Evolutionary conservation across 64 coral and sea anemone genomes (phyloP).

Genomic region (Montipora sp.): DNA sequence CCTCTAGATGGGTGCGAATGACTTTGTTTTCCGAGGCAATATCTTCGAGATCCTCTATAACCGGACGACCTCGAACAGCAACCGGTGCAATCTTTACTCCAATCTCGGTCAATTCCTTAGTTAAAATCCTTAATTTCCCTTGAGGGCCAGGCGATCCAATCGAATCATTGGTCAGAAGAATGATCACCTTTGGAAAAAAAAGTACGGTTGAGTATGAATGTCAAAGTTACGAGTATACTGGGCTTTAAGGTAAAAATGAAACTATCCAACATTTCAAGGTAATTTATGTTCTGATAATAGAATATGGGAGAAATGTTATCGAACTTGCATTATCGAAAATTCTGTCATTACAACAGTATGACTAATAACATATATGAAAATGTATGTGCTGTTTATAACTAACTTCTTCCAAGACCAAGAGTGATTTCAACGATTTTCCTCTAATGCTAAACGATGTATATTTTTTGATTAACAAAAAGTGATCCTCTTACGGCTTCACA

Average conservation of each 20-base stretch:
- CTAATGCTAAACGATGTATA: too few relatives aligned
- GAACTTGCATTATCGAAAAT: too few relatives aligned
- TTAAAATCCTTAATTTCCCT: background rate
- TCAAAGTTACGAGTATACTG: background rate
- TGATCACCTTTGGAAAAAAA: background rate
- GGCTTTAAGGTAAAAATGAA: background rate
- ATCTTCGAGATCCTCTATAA: background rate
- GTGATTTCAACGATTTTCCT: too few relatives aligned
- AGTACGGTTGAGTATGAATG: too few relatives aligned
- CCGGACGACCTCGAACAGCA: constrained; percentile 15
- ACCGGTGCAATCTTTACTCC: constrained; percentile 7
- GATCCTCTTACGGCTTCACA: too few relatives aligned
- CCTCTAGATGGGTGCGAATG: constrained; percentile 1
- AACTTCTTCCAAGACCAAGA: too few relatives aligned
- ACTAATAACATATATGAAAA: too few relatives aligned
- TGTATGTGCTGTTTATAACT: too few relatives aligned
- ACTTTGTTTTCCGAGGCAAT: constrained; percentile 25
- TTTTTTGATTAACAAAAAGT: too few relatives aligned
- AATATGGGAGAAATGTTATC: background rate
- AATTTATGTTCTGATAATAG: too few relatives aligned
- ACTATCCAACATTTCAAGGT: too few relatives aligned
- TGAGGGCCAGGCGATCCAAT: constrained; percentile 40
- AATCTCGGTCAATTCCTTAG: constrained; percentile 10
- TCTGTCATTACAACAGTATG: too few relatives aligned
- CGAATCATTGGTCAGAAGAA: constrained; percentile 20